phyloP scores from a whole-genome alignment of 2,797 vertebrate species.

The Mareca penelope region DNA sequence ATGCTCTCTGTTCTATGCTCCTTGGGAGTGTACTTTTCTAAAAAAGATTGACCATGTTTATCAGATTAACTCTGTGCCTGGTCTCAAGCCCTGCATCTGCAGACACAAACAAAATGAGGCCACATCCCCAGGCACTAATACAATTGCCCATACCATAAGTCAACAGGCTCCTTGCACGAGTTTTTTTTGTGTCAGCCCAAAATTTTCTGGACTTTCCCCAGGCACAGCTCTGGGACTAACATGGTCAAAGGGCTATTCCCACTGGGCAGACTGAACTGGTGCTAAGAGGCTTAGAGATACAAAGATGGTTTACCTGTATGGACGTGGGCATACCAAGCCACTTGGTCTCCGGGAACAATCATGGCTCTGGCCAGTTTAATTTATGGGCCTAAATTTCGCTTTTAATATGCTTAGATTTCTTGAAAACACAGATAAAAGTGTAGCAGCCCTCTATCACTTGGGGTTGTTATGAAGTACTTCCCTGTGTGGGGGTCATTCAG shows the following conservation, averaged over 20 bases:
- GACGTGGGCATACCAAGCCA: background rate
- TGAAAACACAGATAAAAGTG: background rate
- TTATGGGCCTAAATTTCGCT: background rate
- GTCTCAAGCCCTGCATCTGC: background rate
- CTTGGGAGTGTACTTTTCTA: background rate
- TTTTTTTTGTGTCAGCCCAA: background rate
- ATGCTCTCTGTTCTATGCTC: background rate
- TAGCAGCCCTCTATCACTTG: background rate
- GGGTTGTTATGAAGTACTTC: background rate
- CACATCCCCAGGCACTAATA: background rate
- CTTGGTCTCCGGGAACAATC: background rate
- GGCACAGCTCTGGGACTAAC: background rate
- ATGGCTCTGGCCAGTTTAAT: background rate
- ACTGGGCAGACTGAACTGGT: background rate
- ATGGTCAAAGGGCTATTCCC: background rate
- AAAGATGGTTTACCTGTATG: background rate
- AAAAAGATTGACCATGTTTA: background rate
- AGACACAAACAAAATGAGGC: background rate
- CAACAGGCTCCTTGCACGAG: background rate
- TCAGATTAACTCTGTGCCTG: background rate
- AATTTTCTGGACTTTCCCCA: background rate
- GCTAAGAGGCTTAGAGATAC: background rate
- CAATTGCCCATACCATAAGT: background rate
- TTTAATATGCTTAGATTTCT: background rate
- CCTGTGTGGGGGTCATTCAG: accelerated